Evolutionary conservation across 1,140 invertebrate species (phyloP), one percentile per base, ranked within the genome.

Genomic region (Lepidostoma basale): DNA sequence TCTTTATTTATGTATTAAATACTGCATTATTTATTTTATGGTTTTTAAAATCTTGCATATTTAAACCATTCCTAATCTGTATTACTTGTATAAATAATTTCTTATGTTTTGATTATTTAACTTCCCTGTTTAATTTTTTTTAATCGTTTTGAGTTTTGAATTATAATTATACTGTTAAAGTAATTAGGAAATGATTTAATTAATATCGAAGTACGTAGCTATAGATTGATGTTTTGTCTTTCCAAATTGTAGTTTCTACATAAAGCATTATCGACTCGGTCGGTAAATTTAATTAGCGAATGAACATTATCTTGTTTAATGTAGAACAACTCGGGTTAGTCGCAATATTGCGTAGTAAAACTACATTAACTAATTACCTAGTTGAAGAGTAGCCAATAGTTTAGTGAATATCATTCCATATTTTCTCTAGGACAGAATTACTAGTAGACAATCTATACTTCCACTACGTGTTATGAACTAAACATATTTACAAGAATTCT

Each of bases 151-250:
- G 5, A 12, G 12, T 33, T 5, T 5, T 33, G 5, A 6, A 12
- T 33, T 33, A 33, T 33, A 6, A 6, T 6, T 6, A 33, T 33
- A 33, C 6, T 33, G 12, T 33, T 33, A 6, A 6, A 6, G 30
- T 33, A 33, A 33, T 33, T 33, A 33, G 5, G 12, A 33, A 6
- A 33, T 33, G 30, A 33, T 33, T 33, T 63, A 63, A 42, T 25
- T n/a, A 63, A 22, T 40, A 42, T 40, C 42, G 58, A n/a, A 30
- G 47, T 59, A n/a, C 2, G 16, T 67, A 67, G 54, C 33, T 44
- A 30, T 60, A 67, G 56, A 67, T 67, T 60, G 65, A 39, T 60
- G 65, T 67, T 25, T 67, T 54, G 49, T 66, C 26, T 49, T 39
- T 58, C 33, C 30, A 66, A 66, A 28, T 54, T 66, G 60, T 28